Conservation (phyloP, 2,113 vertebrate species). For the Oceanodroma tethys region DNA sequence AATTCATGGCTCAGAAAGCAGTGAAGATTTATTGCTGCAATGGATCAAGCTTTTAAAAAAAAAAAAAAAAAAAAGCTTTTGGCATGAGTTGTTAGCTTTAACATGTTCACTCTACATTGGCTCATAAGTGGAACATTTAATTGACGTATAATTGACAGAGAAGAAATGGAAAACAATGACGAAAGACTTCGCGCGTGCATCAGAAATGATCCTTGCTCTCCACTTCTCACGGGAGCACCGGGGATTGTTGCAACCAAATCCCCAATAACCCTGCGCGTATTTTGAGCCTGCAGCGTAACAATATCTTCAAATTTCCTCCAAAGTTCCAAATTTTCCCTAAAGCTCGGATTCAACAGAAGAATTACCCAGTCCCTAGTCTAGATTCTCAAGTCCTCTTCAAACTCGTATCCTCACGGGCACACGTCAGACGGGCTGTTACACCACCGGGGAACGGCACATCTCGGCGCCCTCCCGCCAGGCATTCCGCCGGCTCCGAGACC, state of each 20-base stretch:
- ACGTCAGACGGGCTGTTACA: neutral
- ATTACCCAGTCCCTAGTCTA: neutral
- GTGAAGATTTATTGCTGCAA: neutral
- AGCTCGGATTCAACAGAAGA: neutral
- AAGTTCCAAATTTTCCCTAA: neutral
- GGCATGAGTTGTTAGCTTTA: neutral
- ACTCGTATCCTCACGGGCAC: neutral
- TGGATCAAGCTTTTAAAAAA: neutral
- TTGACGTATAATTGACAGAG: neutral
- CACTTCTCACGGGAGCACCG: too few relatives aligned
- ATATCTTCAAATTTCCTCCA: neutral
- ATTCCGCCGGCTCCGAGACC: neutral
- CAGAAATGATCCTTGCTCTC: neutral
- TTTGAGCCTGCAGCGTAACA: neutral
- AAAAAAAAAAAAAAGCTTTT: neutral
- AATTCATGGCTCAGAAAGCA: neutral
- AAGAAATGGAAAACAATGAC: neutral
- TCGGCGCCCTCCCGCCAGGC: too few relatives aligned
- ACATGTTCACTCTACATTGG: neutral
- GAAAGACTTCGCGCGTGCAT: neutral
- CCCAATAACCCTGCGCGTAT: too few relatives aligned
- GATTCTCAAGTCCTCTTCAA: neutral
- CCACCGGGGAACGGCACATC: neutral
- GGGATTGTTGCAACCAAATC: neutral
- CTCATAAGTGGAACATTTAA: neutral